Percentiles rank a stretch among this genome's conserved stretches.
These are phyloP conservation scores for Triops cancriformis DNA, from an alignment of 1,140 invertebrate genomes.

Conservation along the genomic window DNA sequence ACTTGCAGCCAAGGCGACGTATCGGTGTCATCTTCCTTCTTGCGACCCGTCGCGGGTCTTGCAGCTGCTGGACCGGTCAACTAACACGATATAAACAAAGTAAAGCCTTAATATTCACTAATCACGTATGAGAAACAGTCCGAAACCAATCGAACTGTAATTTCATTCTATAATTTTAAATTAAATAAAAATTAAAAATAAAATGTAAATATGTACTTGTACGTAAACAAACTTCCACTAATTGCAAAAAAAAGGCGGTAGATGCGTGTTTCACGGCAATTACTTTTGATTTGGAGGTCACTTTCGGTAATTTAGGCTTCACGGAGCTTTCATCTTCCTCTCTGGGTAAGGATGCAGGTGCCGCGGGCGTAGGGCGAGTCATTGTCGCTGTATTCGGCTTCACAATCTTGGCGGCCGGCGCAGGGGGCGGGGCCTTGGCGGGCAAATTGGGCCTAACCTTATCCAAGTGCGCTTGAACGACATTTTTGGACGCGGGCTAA, in stretches of 20 bases:
- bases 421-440: constrained; percentile 56
- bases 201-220: too few species aligned
- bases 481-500: constrained; percentile 70
- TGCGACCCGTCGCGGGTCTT: constrained; percentile 42
- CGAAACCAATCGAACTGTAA: too few species aligned
- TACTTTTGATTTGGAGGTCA: constrained; percentile 33
- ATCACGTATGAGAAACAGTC: too few species aligned
- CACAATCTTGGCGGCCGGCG: constrained; percentile 28
- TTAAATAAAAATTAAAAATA: too few species aligned
- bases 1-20: constrained; percentile 67
- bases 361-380: neutral
- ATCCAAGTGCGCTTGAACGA: constrained; percentile 68
- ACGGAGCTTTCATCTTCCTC: constrained; percentile 25
- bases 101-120: too few species aligned
- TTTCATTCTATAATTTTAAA: too few species aligned
- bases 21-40: constrained; percentile 81
- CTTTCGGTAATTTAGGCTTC: constrained; percentile 31
- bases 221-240: too few species aligned
- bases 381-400: constrained; percentile 6
- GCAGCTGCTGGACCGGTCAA: constrained; percentile 32
- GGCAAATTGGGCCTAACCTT: constrained; percentile 77
- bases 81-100: neutral
- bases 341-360: constrained; percentile 18
- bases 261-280: neutral
- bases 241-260: neutral